A percentile compares a stretch with the other conserved stretches of the same genome.
These are phyloP conservation scores for Neodiprion pinetum DNA, from an alignment of 1,140 invertebrate species.

Conservation along the genomic window DNA sequence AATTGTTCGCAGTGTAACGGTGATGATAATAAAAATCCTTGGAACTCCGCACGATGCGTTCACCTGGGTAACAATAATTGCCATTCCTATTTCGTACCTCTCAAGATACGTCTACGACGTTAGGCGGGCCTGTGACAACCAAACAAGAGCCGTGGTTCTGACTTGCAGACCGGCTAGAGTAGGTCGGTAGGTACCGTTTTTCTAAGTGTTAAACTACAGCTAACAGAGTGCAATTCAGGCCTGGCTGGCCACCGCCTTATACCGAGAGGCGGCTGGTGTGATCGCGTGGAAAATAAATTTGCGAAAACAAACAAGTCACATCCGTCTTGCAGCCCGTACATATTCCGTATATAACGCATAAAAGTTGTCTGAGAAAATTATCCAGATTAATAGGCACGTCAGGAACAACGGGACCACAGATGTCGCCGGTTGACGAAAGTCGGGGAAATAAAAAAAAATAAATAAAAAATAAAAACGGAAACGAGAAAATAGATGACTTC, in stretches of 20 bases:
- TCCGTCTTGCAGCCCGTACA: too few relatives aligned
- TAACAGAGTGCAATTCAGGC: too few relatives aligned
- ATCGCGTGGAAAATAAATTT: neutral
- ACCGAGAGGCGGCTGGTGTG: neutral
- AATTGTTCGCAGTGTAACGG: slow-evolving; percentile 56
- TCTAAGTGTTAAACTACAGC: neutral
- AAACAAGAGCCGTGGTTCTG: neutral
- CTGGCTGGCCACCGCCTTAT: neutral
- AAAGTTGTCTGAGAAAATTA: neutral
- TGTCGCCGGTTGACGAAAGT: neutral
- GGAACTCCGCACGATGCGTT: neutral
- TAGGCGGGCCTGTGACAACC: neutral
- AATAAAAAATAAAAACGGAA: too few relatives aligned
- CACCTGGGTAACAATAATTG: neutral
- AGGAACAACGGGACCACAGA: neutral
- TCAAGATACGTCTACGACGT: neutral
- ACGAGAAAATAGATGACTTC: neutral
- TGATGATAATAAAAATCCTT: slow-evolving; percentile 29
- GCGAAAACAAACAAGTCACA: neutral
- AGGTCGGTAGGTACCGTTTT: slow-evolving; percentile 1
- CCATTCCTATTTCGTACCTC: neutral
- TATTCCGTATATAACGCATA: too few relatives aligned
- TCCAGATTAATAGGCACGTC: slow-evolving; percentile 1
- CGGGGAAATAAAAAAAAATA: neutral
- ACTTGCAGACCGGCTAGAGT: neutral